Evolutionary conservation across 2,113 vertebrate genomes (phyloP).

Genomic region (Crotophaga sulcirostris): DNA sequence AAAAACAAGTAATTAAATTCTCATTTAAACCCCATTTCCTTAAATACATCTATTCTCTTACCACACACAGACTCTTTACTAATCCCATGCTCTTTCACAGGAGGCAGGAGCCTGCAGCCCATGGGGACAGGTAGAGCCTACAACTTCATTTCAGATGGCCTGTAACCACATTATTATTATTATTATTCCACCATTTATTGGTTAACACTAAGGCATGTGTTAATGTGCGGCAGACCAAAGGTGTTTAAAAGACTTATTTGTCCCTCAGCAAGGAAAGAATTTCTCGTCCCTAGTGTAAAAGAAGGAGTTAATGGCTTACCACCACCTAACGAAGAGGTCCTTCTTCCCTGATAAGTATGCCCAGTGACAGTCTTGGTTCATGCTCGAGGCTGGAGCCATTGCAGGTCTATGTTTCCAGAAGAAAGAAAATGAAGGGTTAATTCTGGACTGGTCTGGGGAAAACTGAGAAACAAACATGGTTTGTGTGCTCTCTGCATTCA

Average conservation of each 20-base stretch:
- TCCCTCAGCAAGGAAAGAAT: neutral
- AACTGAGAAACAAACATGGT: neutral
- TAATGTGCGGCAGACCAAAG: neutral
- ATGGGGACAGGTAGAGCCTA: neutral
- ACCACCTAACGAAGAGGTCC: neutral
- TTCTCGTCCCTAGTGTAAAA: neutral
- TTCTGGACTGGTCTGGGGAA: neutral
- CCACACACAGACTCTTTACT: constrained; percentile 31
- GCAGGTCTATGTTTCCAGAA: neutral
- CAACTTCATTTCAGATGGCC: neutral
- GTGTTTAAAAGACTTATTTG: neutral
- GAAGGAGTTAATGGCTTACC: neutral
- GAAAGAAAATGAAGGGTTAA: neutral
- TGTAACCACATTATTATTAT: neutral
- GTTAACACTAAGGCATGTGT: neutral
- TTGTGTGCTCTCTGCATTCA: neutral
- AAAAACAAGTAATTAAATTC: constrained; percentile 49
- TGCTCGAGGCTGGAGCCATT: rapidly evolving
- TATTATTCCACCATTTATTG: neutral
- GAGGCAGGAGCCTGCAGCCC: neutral
- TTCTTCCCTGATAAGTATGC: neutral
- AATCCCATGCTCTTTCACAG: neutral
- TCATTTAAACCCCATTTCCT: constrained; percentile 57
- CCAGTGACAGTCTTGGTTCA: neutral
- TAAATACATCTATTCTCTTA: constrained; percentile 39